phyloP scores from a whole-genome alignment of 2,113 vertebrate species.

The Lycaon pictus region DNA sequence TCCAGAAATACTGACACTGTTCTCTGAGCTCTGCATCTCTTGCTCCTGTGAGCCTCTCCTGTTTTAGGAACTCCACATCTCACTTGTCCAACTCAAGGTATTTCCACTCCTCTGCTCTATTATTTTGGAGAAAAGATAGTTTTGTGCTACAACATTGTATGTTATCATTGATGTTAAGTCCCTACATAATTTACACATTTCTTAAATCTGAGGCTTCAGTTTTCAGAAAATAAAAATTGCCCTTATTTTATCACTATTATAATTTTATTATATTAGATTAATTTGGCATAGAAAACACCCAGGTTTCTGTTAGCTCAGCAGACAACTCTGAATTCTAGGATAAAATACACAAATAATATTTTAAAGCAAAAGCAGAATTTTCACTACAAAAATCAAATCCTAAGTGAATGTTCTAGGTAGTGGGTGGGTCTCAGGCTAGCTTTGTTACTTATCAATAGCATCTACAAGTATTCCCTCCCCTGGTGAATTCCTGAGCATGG shows the following conservation, averaged over 20 bases:
- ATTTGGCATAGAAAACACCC: background rate
- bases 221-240: conserved; percentile 7
- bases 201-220: background rate
- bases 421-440: background rate
- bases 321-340: background rate
- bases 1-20: background rate
- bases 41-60: background rate
- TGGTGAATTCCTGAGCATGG: background rate
- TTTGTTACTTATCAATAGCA: background rate
- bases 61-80: background rate
- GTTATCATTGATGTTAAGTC: background rate
- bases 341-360: background rate
- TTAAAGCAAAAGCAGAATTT: conserved; percentile 23
- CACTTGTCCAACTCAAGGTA: background rate
- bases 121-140: background rate
- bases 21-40: background rate
- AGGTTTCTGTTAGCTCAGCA: background rate
- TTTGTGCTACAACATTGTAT: background rate
- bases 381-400: background rate
- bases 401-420: background rate
- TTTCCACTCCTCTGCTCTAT: background rate
- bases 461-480: background rate
- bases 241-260: background rate
- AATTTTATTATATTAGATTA: background rate
- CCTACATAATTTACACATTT: background rate